Percentiles rank a stretch among this genome's conserved stretches.
phyloP scores from a whole-genome alignment of 2,888 invertebrate genomes.

The Nycteola revayana region DNA sequence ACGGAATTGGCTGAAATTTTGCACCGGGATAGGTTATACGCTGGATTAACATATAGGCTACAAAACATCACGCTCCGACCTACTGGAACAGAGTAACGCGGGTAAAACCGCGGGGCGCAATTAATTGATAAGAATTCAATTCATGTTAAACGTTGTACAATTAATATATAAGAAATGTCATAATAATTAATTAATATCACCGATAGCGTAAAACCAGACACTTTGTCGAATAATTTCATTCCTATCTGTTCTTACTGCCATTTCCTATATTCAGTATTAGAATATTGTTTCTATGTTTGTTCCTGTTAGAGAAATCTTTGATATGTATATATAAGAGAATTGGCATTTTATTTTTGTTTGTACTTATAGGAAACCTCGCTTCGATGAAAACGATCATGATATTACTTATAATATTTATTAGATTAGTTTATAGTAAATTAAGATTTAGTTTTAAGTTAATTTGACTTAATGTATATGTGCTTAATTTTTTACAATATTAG shows the following conservation, averaged over 20 bases:
- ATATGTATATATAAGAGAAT: slow-evolving; percentile 35
- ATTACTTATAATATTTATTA: slow-evolving; percentile 52
- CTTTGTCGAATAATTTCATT: slow-evolving; percentile 27
- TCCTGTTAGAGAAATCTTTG: slow-evolving; percentile 11
- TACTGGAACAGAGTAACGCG: too few relatives aligned
- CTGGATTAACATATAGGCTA: too few relatives aligned
- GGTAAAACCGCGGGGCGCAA: too few relatives aligned
- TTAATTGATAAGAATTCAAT: too few relatives aligned
- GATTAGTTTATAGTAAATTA: slow-evolving; percentile 42
- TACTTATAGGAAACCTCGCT: slow-evolving; percentile 23
- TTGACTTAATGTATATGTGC: slow-evolving; percentile 32
- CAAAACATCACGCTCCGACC: too few relatives aligned
- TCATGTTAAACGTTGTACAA: too few relatives aligned
- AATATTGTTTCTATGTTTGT: slow-evolving; percentile 16
- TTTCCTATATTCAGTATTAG: slow-evolving; percentile 49
- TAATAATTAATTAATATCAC: too few relatives aligned
- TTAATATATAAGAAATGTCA: too few relatives aligned
- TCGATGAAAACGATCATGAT: slow-evolving; percentile 28
- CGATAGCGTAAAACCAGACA: too few relatives aligned
- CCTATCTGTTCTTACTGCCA: slow-evolving; percentile 41
- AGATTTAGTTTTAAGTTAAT: slow-evolving; percentile 27
- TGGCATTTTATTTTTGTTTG: slow-evolving; percentile 18
- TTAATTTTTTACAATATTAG: slow-evolving; percentile 22
- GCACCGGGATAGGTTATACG: too few relatives aligned
- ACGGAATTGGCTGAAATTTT: too few relatives aligned